A percentile compares a stretch with the other conserved stretches of the same genome.
Evolutionary conservation across 2,888 invertebrate genomes (phyloP).

Genomic region (Cacoxenus indagator): DNA sequence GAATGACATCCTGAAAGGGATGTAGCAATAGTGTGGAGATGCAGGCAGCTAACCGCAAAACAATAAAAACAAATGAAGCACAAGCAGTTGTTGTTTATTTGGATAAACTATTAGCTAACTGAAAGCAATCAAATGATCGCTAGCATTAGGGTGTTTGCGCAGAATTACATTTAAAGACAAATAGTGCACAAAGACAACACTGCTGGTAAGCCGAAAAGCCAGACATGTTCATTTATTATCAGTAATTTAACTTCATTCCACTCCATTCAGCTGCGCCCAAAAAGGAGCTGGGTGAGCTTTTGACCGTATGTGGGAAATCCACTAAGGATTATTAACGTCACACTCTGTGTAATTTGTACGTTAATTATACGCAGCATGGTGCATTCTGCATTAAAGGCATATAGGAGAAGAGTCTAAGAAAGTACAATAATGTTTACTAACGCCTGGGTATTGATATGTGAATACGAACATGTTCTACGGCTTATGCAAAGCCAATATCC

Average conservation of each 20-base stretch:
- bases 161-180: constrained; percentile 3
- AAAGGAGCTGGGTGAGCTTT: background rate
- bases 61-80: constrained; percentile 47
- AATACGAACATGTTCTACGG: background rate
- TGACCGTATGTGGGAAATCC: constrained; percentile 43
- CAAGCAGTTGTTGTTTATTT: too few relatives aligned
- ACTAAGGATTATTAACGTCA: constrained; percentile 63
- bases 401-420: background rate
- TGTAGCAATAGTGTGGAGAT: too few relatives aligned
- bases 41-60: constrained; percentile 48
- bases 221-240: constrained; percentile 57
- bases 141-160: constrained; percentile 25
- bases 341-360: constrained; percentile 60
- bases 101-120: constrained; percentile 42
- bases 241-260: constrained; percentile 49
- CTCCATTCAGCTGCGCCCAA: background rate
- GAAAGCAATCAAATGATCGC: constrained; percentile 17
- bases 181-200: background rate
- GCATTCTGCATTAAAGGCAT: background rate
- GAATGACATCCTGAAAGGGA: too few relatives aligned
- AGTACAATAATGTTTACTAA: background rate
- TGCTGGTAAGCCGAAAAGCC: background rate
- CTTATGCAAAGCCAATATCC: constrained; percentile 3
- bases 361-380: constrained; percentile 50
- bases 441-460: background rate